Base-by-base conservation (phyloP, 2,888 invertebrate species). In the Dasypogon diadema region DNA sequence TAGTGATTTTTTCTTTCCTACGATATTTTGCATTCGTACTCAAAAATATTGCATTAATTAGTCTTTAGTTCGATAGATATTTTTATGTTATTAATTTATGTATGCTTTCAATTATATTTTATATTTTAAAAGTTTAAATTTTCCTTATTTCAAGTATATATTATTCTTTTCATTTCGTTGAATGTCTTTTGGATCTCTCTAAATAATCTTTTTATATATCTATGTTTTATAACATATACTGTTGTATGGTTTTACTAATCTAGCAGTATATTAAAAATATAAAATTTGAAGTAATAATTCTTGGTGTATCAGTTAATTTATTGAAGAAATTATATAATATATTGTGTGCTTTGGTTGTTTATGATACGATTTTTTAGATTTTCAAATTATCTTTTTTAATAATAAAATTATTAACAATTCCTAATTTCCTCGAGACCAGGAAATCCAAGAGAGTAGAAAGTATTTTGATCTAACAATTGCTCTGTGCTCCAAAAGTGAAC, bases 111-210 rank as follows among this genome's bases (percentile, higher is more conserved):
- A 24, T 46, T 22, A 48, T 68, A 16, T 26, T 56, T 56, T 26
- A 26, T 4, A 16, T 56, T 26, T 24, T 56, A 5, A 4, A 16
- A 26, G 12, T 26, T n/a, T 26, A 42, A 16, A 68, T 68, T 73
- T 65, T 14, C 26, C 12, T 34, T 68, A 12, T 70, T 54, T 14
- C 4, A 46, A 42, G 48, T 68, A 24, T 65, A 34, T 48, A 16
- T 68, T 10, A 46, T 14, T 54, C 16, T 70, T 51, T 34, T 34
- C 30, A 16, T 72, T 75, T 77, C 58, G 78, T 81, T 83, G 84
- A 84, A 84, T 84, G 85, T 84, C 85, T 84, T 83, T 85, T 85
- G 85, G 85, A 85, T 85, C 84, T 85, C 85, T 83, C 80, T 79
- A 63, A 75, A 55, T 46, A 74, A 51, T 24, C 65, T 46, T 37